These are phyloP conservation scores for Heteromormyrus szaboi DNA, from an alignment of 2,797 vertebrate species.

Conservation along the genomic window DNA sequence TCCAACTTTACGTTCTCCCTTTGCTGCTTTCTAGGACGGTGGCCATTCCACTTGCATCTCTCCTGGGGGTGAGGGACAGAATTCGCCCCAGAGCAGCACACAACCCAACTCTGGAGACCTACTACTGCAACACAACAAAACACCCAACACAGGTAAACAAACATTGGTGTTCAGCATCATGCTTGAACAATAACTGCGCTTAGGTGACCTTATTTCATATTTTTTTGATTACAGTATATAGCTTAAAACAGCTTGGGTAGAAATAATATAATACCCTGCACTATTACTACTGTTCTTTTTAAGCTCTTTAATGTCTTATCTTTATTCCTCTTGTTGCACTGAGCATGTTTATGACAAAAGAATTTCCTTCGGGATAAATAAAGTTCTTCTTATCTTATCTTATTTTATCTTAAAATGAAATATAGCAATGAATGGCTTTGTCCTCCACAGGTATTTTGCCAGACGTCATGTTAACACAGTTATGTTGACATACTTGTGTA, in stretches of 20 bases:
- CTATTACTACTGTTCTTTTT: background rate
- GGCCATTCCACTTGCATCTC: conserved; percentile 72
- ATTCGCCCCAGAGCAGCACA: conserved; percentile 68
- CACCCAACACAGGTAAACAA: conserved; percentile 78
- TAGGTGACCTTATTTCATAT: background rate
- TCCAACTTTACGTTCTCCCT: background rate
- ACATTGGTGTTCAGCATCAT: background rate
- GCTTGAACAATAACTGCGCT: background rate
- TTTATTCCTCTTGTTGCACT: background rate
- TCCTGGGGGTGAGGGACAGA: conserved; percentile 82
- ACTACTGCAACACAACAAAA: conserved; percentile 70
- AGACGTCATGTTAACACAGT: background rate
- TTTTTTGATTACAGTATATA: background rate
- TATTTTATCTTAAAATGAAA: background rate
- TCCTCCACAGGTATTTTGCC: background rate
- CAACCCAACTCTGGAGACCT: conserved; percentile 73
- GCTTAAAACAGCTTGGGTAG: background rate
- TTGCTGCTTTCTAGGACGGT: conserved; percentile 58
- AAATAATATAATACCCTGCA: background rate
- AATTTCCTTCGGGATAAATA: background rate
- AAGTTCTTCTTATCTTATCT: background rate
- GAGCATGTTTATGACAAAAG: background rate
- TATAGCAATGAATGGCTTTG: background rate
- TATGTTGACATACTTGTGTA: background rate
- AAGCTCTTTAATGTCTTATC: background rate